These are phyloP conservation scores for Tachina fera DNA, from an alignment of 2,888 invertebrate species.

Conservation along the genomic window DNA sequence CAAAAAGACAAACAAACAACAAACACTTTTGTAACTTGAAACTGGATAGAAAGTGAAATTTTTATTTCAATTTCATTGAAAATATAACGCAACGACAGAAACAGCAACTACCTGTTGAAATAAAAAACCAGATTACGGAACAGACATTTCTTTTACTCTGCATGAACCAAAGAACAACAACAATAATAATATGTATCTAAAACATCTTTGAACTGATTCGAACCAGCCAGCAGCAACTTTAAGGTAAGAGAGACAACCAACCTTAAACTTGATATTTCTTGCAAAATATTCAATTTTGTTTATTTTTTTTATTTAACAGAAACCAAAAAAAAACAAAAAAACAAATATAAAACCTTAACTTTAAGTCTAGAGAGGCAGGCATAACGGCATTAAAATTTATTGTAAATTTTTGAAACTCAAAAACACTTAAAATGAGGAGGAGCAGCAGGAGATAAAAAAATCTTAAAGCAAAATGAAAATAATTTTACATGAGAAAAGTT, in stretches of 20 bases:
- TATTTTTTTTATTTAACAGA: not conserved
- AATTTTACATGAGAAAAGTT: not conserved
- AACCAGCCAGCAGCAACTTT: constrained; percentile 11
- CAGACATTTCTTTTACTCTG: constrained; percentile 16
- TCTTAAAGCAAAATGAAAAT: constrained; percentile 10
- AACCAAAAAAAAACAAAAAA: constrained; percentile 1
- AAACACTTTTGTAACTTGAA: constrained; percentile 69
- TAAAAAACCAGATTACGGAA: constrained; percentile 68
- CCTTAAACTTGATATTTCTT: constrained; percentile 67
- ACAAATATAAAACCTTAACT: constrained; percentile 26
- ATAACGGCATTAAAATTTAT: constrained; percentile 52
- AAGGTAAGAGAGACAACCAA: constrained; percentile 53
- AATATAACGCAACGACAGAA: constrained; percentile 37
- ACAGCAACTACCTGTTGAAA: constrained; percentile 56
- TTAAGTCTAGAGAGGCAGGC: constrained; percentile 13
- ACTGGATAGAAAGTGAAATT: constrained; percentile 74
- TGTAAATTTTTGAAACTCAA: constrained; percentile 1
- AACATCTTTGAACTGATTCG: constrained; percentile 14
- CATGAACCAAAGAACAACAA: not conserved
- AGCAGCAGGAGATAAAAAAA: not conserved
- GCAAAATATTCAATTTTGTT: constrained; percentile 20
- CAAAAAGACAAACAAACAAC: constrained; percentile 45
- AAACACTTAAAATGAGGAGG: not conserved
- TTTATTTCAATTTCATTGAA: constrained; percentile 69
- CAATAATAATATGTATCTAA: constrained; percentile 15